Conservation (phyloP, 2,113 vertebrate genomes). For the Pampusana beccarii region DNA sequence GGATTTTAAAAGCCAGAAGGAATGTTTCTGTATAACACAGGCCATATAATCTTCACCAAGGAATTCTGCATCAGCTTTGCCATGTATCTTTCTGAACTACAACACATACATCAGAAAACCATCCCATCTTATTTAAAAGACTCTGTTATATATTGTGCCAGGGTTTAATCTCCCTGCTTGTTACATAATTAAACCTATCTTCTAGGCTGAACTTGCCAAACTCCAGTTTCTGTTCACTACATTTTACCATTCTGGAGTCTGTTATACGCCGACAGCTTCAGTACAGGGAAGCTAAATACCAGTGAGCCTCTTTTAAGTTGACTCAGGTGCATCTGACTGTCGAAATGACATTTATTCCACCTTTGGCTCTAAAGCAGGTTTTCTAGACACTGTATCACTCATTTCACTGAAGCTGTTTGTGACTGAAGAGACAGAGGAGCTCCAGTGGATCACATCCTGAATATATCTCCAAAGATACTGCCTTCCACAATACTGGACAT, state of each 20-base stretch:
- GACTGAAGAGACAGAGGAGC: neutral
- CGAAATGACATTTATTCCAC: neutral
- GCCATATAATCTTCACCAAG: neutral
- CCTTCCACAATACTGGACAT: neutral
- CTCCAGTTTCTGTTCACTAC: neutral
- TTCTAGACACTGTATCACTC: neutral
- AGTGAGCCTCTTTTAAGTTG: neutral
- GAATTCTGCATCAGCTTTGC: neutral
- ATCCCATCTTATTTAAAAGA: neutral
- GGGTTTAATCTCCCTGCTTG: neutral
- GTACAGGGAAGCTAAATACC: neutral
- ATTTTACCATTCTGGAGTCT: neutral
- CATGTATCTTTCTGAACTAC: neutral
- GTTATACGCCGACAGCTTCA: neutral
- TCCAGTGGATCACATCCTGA: neutral
- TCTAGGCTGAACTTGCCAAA: neutral
- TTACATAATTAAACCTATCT: neutral
- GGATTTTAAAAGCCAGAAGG: conserved; percentile 33
- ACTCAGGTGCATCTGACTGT: neutral
- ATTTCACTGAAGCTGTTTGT: neutral
- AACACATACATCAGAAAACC: neutral
- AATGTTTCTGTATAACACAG: neutral
- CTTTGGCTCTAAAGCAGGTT: neutral
- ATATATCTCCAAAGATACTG: neutral
- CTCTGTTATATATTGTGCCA: neutral